Evolutionary conservation across 2,113 vertebrate species (phyloP), one percentile per base, ranked within the genome.

Genomic region (Zosterops japonicus): DNA sequence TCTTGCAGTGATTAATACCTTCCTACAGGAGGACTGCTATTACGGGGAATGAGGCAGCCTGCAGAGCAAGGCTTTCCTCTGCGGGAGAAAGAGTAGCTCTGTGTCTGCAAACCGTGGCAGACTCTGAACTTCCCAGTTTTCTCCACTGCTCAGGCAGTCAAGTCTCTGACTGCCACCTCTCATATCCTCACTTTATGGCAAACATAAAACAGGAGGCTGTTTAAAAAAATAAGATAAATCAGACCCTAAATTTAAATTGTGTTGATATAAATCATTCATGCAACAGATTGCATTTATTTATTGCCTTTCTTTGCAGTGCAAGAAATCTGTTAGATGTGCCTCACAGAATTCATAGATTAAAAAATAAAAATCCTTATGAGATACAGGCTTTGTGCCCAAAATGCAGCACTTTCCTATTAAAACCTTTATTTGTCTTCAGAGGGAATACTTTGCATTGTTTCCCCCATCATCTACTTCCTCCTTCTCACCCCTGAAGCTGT

Each of bases 231-330:
- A 69, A 83, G 82, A 80, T 75, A 84, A 90, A 94, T 69, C 81
- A 96, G 88, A 52, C 71, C n/a, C n/a, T 94, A 96, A 89, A 94
- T 95, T 92, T 83, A 91, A 96, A 95, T 92, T 68, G 78, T 46
- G 35, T 35, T 55, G 80, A 21, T 82, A 93, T 90, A 94, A 96
- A 96, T 93, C 86, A 93, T 90, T 95, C 78, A 89, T 94, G 76
- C 76, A 94, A 94, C 94, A 94, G 90, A 93, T 89, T 94, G 89
- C 75, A 65, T 88, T 94, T 94, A 90, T 97, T 97, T 97, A 92
- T 93, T 87, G 80, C 64, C 78, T 86, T 94, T 96, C 79, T 89
- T 75, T 81, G 50, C 42, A 68, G 80, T 5, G 1, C 49, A 72
- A 92, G 75, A 60, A 94, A 96, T 80, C 75, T 92, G 94, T 92